A percentile compares a stretch with the other conserved stretches of the same genome.
These are phyloP conservation scores for Theropithecus gelada DNA, from an alignment of 2,113 vertebrate species.

Conservation along the genomic window DNA sequence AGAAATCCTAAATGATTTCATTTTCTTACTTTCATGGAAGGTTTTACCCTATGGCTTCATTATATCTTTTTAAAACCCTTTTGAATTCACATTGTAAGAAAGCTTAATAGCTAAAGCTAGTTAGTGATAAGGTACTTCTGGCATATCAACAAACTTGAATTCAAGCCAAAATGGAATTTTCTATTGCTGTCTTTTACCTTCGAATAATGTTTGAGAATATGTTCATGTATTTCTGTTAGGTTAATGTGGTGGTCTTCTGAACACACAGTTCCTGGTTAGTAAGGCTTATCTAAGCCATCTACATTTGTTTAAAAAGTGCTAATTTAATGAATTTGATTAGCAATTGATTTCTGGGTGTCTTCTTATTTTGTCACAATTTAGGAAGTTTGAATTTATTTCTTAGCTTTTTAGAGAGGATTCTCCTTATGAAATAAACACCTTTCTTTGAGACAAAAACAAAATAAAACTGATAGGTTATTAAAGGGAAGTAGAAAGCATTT, in stretches of 20 bases:
- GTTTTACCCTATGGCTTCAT: background rate
- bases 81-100: background rate
- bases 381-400: background rate
- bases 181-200: background rate
- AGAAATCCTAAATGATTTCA: background rate
- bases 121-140: background rate
- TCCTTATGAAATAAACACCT: background rate
- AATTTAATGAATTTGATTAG: background rate
- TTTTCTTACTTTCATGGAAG: background rate
- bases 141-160: background rate
- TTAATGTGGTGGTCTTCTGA: background rate
- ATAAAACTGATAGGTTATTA: background rate
- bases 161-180: background rate
- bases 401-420: slow-evolving; percentile 21
- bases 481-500: background rate
- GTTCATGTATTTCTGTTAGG: background rate
- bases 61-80: background rate
- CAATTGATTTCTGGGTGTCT: background rate
- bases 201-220: background rate
- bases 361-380: background rate
- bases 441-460: background rate
- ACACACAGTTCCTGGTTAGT: background rate
- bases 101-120: background rate
- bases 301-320: background rate
- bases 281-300: background rate